Conservation (phyloP, 2,888 invertebrate species). For the Ophioninae sp. region DNA sequence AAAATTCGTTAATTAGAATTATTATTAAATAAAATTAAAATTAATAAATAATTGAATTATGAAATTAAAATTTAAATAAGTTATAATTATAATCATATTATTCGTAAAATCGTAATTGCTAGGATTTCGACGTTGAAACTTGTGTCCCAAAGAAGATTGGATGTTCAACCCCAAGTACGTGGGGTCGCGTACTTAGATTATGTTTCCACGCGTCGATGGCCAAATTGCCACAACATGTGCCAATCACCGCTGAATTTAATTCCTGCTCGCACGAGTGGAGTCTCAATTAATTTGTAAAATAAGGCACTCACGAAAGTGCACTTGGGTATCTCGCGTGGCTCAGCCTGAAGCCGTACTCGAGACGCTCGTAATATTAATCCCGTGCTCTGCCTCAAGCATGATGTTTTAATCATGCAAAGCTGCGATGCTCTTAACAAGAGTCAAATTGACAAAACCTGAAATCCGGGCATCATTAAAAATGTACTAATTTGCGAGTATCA, state of each 20-base stretch:
- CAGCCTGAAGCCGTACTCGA: slow-evolving; percentile 21
- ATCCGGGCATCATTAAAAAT: not conserved
- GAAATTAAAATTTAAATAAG: too few species aligned
- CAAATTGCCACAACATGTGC: not conserved
- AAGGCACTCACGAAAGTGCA: slow-evolving; percentile 15
- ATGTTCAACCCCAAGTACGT: not conserved
- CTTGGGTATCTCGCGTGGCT: slow-evolving; percentile 31
- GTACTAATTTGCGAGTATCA: not conserved
- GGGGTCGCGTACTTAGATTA: not conserved
- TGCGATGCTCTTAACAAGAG: slow-evolving; percentile 9
- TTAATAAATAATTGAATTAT: too few species aligned
- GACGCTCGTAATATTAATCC: slow-evolving; percentile 40
- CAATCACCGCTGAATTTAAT: slow-evolving; percentile 20
- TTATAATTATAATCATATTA: too few species aligned
- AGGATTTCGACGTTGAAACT: too few species aligned
- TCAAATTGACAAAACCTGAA: slow-evolving; percentile 17
- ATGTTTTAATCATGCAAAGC: slow-evolving; percentile 19
- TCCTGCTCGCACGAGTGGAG: not conserved
- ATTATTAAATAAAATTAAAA: too few species aligned
- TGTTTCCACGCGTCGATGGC: not conserved
- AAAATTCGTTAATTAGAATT: too few species aligned
- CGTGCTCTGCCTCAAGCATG: slow-evolving; percentile 1
- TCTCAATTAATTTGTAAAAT: slow-evolving; percentile 38
- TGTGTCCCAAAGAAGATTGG: too few species aligned
- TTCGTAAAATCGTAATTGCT: too few species aligned